phyloP scores from a whole-genome alignment of 2,113 vertebrate genomes.

The Mastomys natalensis region DNA sequence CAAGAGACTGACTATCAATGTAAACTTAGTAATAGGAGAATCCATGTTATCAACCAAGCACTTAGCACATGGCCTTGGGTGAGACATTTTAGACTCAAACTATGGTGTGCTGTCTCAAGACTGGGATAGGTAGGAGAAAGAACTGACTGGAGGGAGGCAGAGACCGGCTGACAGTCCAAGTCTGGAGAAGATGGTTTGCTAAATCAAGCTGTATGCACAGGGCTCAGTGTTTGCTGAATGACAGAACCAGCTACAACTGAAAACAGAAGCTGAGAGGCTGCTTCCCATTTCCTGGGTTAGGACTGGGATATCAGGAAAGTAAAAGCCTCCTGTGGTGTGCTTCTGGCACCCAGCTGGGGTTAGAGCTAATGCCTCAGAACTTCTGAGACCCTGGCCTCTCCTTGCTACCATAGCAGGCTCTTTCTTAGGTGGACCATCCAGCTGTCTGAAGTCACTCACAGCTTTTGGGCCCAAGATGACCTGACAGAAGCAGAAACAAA shows the following conservation, averaged over 20 bases:
- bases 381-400: background rate
- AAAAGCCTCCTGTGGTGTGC: background rate
- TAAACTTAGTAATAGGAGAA: background rate
- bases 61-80: background rate
- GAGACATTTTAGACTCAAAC: background rate
- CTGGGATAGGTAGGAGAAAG: background rate
- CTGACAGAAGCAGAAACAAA: slow-evolving; percentile 1
- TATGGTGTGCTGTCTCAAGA: background rate
- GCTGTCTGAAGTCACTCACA: slow-evolving; percentile 54
- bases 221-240: background rate
- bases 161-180: background rate
- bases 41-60: background rate
- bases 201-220: background rate
- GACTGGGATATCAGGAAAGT: background rate
- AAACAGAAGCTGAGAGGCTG: slow-evolving; percentile 6
- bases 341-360: background rate
- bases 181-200: background rate
- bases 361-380: background rate
- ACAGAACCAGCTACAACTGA: background rate
- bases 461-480: background rate
- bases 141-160: background rate
- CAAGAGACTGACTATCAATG: background rate
- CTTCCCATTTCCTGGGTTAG: slow-evolving; percentile 8
- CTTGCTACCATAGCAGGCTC: background rate
- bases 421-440: background rate